A percentile compares a stretch with the other conserved stretches of the same genome.
Evolutionary conservation across 2,888 invertebrate species (phyloP).

Genomic region (Oxytorus armatus): DNA sequence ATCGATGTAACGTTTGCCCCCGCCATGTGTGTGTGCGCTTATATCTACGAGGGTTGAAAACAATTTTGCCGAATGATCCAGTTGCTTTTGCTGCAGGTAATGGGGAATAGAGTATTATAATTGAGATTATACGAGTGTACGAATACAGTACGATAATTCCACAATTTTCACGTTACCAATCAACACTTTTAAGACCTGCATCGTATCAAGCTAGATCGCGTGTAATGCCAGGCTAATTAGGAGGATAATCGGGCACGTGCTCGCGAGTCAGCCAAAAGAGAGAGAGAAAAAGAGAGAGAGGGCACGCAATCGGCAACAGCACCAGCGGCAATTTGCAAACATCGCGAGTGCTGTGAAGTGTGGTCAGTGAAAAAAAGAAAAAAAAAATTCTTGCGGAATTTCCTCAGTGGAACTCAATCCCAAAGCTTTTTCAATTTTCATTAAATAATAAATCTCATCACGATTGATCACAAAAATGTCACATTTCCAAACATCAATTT

Average conservation of each 20-base stretch:
- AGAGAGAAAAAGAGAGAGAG: slow-evolving; percentile 23
- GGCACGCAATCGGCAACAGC: slow-evolving; percentile 52
- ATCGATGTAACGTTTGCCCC: slow-evolving; percentile 14
- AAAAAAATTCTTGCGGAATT: slow-evolving; percentile 26
- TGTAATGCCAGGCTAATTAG: slow-evolving; percentile 78
- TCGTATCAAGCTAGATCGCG: slow-evolving; percentile 72
- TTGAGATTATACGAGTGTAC: slow-evolving; percentile 41
- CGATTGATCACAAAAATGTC: neutral
- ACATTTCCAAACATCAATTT: neutral
- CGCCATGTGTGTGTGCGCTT: slow-evolving; percentile 9
- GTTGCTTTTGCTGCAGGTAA: neutral
- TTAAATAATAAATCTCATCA: neutral
- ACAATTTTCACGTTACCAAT: slow-evolving; percentile 59
- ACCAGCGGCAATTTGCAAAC: slow-evolving; percentile 44
- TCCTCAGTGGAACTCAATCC: slow-evolving; percentile 63
- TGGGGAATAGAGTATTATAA: slow-evolving; percentile 30
- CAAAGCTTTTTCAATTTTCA: neutral
- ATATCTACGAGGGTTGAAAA: slow-evolving; percentile 8
- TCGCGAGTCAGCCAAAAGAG: slow-evolving; percentile 67
- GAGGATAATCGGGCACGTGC: slow-evolving; percentile 75
- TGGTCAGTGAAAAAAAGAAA: slow-evolving; percentile 37
- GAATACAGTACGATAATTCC: slow-evolving; percentile 64
- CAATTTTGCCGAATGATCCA: slow-evolving; percentile 36
- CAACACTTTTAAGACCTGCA: slow-evolving; percentile 63
- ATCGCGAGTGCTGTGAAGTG: slow-evolving; percentile 43